Percentiles rank a stretch among this genome's conserved stretches.
Conservation (phyloP, 2,797 vertebrate species). For the Hozukius guyotensis region DNA sequence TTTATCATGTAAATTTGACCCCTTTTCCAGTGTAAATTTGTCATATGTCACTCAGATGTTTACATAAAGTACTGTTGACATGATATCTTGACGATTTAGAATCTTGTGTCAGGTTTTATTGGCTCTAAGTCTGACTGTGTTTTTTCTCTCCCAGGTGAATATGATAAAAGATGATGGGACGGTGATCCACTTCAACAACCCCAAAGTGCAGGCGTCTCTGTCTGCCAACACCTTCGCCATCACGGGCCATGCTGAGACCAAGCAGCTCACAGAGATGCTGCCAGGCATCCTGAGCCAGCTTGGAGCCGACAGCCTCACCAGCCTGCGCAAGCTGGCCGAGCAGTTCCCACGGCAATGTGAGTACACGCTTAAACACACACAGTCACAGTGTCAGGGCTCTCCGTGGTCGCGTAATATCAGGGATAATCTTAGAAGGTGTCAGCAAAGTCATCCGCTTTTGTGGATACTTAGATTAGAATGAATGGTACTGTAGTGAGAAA, state of each 20-base stretch:
- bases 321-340: constrained; percentile 97
- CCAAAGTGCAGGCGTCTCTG: constrained; percentile 97
- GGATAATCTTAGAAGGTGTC: background rate
- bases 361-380: background rate
- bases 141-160: constrained; percentile 86
- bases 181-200: constrained; percentile 99
- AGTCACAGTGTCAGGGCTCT: background rate
- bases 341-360: constrained; percentile 97
- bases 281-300: constrained; percentile 98
- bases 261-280: constrained; percentile 99
- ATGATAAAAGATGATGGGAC: constrained; percentile 99
- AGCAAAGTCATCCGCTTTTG: background rate
- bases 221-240: constrained; percentile 98
- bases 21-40: background rate
- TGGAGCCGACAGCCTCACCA: constrained; percentile 97
- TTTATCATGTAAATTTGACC: background rate
- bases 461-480: background rate
- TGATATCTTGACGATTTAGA: background rate
- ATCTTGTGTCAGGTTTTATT: background rate
- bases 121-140: background rate
- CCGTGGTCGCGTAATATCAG: background rate
- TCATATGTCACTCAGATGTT: background rate
- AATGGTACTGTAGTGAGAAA: background rate
- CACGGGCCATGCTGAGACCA: constrained; percentile 96
- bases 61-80: background rate